These are phyloP conservation scores for Contarinia nasturtii DNA, from an alignment of 1,140 invertebrate genomes.

Conservation along the genomic window DNA sequence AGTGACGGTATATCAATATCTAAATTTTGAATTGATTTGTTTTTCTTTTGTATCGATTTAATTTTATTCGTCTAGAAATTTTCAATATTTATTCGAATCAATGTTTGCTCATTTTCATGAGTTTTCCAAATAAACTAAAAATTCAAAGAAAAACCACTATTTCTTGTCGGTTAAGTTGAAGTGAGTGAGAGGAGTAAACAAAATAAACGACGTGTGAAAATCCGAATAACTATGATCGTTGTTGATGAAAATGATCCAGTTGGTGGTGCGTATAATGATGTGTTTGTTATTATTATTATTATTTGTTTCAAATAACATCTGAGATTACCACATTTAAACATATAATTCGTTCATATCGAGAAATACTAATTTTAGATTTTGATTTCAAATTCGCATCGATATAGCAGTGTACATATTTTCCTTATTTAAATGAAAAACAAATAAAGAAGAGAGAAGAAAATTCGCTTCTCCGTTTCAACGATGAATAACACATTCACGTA, in stretches of 20 bases:
- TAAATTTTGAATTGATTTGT: too few species aligned
- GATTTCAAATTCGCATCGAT: too few species aligned
- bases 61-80: too few species aligned
- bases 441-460: neutral
- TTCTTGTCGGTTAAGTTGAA: too few species aligned
- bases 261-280: constrained; percentile 36
- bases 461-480: neutral
- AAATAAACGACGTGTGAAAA: neutral
- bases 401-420: neutral
- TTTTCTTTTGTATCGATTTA: too few species aligned
- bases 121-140: too few species aligned
- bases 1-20: too few species aligned
- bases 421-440: neutral
- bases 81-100: too few species aligned
- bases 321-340: neutral
- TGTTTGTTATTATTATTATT: neutral
- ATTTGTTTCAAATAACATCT: neutral
- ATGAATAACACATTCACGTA: neutral
- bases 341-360: too few species aligned
- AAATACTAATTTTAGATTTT: too few species aligned
- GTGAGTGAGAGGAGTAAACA: neutral
- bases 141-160: too few species aligned
- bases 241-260: constrained; percentile 60
- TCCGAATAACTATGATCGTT: constrained; percentile 37
- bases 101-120: too few species aligned